Conservation (phyloP, 1,140 invertebrate species). For the Brachionus rotundiformis region DNA sequence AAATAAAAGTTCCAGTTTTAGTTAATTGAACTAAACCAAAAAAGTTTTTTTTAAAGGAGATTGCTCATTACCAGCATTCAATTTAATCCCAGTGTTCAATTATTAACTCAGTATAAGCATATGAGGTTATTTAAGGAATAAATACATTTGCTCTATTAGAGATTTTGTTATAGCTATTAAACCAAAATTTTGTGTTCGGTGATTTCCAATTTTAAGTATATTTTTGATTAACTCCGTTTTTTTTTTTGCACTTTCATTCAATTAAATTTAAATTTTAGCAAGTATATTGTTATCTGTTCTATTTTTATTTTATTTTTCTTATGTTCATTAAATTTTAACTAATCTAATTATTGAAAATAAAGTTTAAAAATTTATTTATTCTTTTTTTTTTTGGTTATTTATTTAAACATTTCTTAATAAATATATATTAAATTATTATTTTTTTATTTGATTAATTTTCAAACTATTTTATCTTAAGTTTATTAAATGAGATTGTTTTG, state of each 20-base stretch:
- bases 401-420: too few relatives aligned
- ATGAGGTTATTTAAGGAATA: not conserved
- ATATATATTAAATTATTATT: too few relatives aligned
- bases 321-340: conserved; percentile 7
- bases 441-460: too few relatives aligned
- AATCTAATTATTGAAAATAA: conserved; percentile 18
- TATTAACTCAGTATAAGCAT: not conserved
- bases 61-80: conserved; percentile 28
- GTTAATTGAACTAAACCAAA: conserved; percentile 25
- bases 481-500: too few relatives aligned
- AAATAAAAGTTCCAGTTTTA: conserved; percentile 33
- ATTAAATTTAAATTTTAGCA: not conserved
- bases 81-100: not conserved
- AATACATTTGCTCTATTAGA: not conserved
- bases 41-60: not conserved
- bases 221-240: conserved; percentile 7
- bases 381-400: not conserved
- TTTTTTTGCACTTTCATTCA: not conserved
- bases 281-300: conserved; percentile 3
- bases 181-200: conserved; percentile 33
- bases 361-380: not conserved
- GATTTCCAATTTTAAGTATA: not conserved
- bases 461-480: too few relatives aligned
- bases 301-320: not conserved
- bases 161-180: conserved; percentile 16